phyloP scores from a whole-genome alignment of 2,113 vertebrate genomes.

The Astur gentilis region DNA sequence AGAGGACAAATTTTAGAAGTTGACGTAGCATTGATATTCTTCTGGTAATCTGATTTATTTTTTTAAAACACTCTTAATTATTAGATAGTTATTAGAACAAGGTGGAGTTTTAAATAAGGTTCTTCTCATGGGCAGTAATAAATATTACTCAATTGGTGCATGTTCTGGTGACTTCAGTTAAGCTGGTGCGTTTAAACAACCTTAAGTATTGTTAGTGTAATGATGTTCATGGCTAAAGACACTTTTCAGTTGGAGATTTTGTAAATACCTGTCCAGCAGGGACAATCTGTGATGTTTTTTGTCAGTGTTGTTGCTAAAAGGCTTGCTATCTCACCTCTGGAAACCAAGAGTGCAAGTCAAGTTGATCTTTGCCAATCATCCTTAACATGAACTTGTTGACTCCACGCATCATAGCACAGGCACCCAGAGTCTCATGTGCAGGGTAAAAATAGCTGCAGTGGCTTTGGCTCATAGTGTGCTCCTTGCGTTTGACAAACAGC shows the following conservation, averaged over 20 bases:
- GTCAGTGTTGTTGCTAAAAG: neutral
- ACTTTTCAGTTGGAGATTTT: neutral
- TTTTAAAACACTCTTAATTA: neutral
- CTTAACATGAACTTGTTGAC: neutral
- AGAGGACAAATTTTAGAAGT: neutral
- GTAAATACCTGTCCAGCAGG: too few species aligned
- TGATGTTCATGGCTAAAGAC: neutral
- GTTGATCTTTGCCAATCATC: neutral
- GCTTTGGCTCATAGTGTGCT: neutral
- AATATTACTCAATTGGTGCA: too few species aligned
- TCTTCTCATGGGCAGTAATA: neutral
- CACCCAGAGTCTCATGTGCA: rapidly evolving
- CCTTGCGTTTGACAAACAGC: neutral
- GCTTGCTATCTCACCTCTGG: neutral
- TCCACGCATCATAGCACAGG: neutral
- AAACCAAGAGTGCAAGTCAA: rapidly evolving
- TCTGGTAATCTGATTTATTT: neutral
- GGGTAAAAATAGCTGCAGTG: neutral
- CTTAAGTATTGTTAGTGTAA: too few species aligned
- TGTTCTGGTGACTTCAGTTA: neutral
- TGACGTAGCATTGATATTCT: neutral
- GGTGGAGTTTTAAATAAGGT: too few species aligned
- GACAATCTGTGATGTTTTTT: neutral
- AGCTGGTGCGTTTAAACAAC: neutral
- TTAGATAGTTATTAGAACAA: neutral